A percentile compares a stretch with the other conserved stretches of the same genome.
phyloP scores from a whole-genome alignment of 2,888 invertebrate genomes.

The Scaptomyza flava region DNA sequence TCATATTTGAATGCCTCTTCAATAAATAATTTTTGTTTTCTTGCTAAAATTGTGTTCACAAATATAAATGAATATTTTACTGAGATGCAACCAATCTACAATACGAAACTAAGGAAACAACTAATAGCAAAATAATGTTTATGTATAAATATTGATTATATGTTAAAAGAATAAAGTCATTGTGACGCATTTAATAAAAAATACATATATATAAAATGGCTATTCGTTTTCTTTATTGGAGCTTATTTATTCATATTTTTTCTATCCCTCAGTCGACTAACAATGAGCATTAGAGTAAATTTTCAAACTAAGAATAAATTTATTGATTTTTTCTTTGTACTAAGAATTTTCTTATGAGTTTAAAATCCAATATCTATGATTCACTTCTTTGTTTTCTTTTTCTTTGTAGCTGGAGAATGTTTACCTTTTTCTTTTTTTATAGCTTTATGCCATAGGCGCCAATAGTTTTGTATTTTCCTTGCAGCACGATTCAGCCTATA shows the following conservation, averaged over 20 bases:
- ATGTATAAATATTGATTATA: conserved; percentile 1
- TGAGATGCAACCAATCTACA: background rate
- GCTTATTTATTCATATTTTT: background rate
- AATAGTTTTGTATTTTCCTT: conserved; percentile 76
- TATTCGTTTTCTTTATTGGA: background rate
- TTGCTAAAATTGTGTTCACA: conserved; percentile 29
- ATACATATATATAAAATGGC: too few relatives aligned
- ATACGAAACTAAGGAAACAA: background rate
- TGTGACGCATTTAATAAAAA: background rate
- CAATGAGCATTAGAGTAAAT: conserved; percentile 21
- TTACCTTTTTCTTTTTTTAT: background rate
- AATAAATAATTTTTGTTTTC: conserved; percentile 71
- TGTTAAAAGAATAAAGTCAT: background rate
- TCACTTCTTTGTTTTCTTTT: background rate
- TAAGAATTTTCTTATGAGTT: background rate
- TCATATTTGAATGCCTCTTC: conserved; percentile 56
- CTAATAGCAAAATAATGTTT: background rate
- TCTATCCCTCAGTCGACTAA: background rate
- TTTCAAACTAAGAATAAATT: conserved; percentile 16
- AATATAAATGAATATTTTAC: conserved; percentile 51
- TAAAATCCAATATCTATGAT: background rate
- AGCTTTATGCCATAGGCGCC: conserved; percentile 65
- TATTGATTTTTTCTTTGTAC: background rate
- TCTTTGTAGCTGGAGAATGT: background rate
- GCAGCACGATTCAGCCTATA: conserved; percentile 83